Evolutionary conservation across 30 jellyfish, hydroid and myxozoan genomes (phyloP).

Genomic region (Pelagia noctiluca): DNA sequence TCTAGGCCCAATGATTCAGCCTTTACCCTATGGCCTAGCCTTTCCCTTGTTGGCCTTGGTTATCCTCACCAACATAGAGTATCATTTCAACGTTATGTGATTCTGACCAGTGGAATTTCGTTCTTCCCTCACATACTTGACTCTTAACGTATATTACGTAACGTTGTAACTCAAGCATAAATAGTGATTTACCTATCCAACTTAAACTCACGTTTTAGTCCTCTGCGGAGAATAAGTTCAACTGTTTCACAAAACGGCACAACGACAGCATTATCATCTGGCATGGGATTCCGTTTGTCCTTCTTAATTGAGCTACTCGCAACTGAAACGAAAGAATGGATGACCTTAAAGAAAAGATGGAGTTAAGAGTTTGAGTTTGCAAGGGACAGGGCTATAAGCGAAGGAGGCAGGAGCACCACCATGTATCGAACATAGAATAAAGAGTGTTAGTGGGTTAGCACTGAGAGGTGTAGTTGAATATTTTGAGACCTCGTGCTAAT

Average conservation of each 20-base stretch:
- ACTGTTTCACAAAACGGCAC: slow-evolving; percentile 87
- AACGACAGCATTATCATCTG: slow-evolving; percentile 74
- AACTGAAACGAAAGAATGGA: slow-evolving; percentile 19
- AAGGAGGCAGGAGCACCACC: neutral
- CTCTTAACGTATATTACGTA: neutral
- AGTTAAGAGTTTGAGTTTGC: neutral
- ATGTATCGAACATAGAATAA: neutral
- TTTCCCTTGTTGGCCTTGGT: neutral
- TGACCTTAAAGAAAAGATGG: neutral
- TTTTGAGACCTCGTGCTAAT: neutral
- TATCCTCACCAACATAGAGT: neutral
- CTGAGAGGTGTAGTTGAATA: neutral
- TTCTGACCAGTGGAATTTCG: neutral
- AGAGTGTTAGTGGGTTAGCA: neutral
- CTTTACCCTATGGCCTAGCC: neutral
- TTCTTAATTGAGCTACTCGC: slow-evolving; percentile 60
- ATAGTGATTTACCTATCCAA: neutral
- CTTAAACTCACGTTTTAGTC: slow-evolving; percentile 77
- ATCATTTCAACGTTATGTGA: neutral
- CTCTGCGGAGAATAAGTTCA: slow-evolving; percentile 78
- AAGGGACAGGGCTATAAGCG: neutral
- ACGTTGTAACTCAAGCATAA: neutral
- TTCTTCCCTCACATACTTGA: neutral
- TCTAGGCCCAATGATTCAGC: no score
- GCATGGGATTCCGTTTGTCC: slow-evolving; percentile 75